Evolutionary conservation across 2,888 invertebrate species (phyloP).

Genomic region (Synanthedon andrenaeformis): DNA sequence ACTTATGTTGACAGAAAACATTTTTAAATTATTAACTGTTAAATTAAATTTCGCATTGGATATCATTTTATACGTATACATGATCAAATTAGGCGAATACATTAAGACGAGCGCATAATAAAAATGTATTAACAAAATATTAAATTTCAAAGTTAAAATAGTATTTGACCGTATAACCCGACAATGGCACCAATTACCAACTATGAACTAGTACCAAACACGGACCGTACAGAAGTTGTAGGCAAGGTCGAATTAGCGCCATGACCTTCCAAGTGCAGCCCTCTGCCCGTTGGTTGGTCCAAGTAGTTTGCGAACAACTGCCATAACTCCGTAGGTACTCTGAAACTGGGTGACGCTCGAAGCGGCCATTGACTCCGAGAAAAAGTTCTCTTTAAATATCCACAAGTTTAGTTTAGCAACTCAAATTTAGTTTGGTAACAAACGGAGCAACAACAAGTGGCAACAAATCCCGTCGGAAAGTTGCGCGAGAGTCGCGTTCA

Average conservation of each 20-base stretch:
- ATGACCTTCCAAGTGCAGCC: slow-evolving; percentile 64
- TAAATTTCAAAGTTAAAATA: too few species aligned
- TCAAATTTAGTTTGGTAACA: slow-evolving; percentile 69
- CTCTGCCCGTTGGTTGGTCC: slow-evolving; percentile 42
- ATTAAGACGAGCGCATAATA: too few species aligned
- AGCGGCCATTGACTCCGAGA: slow-evolving; percentile 68
- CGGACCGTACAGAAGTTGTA: slow-evolving; percentile 43
- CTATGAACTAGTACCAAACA: slow-evolving; percentile 29
- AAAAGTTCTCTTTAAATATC: slow-evolving; percentile 71
- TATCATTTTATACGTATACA: too few species aligned
- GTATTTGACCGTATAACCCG: not conserved
- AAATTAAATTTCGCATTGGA: too few species aligned
- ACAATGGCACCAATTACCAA: slow-evolving; percentile 11
- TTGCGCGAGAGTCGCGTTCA: slow-evolving; percentile 68
- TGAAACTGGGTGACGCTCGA: slow-evolving; percentile 69
- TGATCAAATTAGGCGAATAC: too few species aligned
- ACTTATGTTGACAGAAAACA: too few species aligned
- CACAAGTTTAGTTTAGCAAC: slow-evolving; percentile 68
- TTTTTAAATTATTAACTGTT: too few species aligned
- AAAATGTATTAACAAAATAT: too few species aligned
- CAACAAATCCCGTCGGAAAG: slow-evolving; percentile 59
- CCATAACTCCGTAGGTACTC: slow-evolving; percentile 68
- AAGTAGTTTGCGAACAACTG: slow-evolving; percentile 69
- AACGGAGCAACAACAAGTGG: slow-evolving; percentile 65
- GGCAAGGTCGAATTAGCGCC: slow-evolving; percentile 66